Conservation (phyloP, 2,888 invertebrate species). For the Drosophila rellima region DNA sequence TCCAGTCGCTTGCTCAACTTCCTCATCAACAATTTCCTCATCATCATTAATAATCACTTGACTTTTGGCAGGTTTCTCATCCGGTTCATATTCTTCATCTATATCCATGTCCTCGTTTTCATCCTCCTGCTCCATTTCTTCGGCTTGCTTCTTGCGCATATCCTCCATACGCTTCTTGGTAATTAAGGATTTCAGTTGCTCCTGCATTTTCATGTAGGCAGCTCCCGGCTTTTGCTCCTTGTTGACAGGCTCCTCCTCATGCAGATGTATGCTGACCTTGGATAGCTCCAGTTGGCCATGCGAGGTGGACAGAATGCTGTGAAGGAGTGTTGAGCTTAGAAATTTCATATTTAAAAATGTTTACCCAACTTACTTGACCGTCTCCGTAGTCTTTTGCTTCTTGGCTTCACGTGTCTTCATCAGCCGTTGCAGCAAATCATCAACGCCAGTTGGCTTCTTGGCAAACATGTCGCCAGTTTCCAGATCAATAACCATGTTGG, state of each 20-base stretch:
- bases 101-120: conserved; percentile 74
- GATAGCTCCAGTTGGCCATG: conserved; percentile 86
- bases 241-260: conserved; percentile 72
- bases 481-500: conserved; percentile 88
- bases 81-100: conserved; percentile 83
- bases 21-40: conserved; percentile 64
- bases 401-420: conserved; percentile 89
- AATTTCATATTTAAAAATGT: too few relatives aligned
- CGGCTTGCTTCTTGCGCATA: conserved; percentile 87
- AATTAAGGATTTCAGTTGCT: conserved; percentile 90
- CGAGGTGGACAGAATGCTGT: conserved; percentile 86
- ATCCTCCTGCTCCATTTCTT: conserved; percentile 85
- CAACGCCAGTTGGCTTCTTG: conserved; percentile 87
- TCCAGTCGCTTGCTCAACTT: conserved; percentile 17
- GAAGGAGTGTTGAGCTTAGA: conserved; percentile 24
- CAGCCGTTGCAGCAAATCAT: conserved; percentile 90
- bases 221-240: conserved; percentile 89
- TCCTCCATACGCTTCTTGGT: conserved; percentile 90
- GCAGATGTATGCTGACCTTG: conserved; percentile 77
- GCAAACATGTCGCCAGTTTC: conserved; percentile 86
- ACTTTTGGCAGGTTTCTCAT: conserved; percentile 48
- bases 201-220: conserved; percentile 89
- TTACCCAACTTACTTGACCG: conserved; percentile 79
- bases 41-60: conserved; percentile 59
- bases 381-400: conserved; percentile 87